These are phyloP conservation scores for Drosophila parvula DNA, from an alignment of 1,140 invertebrate species.

Conservation along the genomic window DNA sequence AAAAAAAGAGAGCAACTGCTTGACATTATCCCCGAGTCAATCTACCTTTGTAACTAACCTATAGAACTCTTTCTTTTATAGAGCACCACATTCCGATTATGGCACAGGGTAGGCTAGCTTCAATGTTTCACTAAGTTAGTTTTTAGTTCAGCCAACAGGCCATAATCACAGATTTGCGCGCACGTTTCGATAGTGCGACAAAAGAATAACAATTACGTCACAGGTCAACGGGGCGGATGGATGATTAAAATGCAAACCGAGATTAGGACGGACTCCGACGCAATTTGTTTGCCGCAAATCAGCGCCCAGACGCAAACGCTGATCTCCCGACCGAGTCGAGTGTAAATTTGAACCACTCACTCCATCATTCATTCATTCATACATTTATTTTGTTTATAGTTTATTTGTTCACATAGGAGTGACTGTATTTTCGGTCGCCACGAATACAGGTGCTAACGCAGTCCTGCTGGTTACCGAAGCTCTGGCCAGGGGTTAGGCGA, in stretches of 20 bases:
- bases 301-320: neutral
- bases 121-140: constrained; percentile 17
- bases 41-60: neutral
- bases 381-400: constrained; percentile 44
- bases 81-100: neutral
- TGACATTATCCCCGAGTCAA: too few relatives aligned
- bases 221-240: constrained; percentile 34
- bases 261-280: constrained; percentile 31
- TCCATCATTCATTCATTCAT: constrained; percentile 25
- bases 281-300: constrained; percentile 18
- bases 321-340: neutral
- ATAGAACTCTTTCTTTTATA: neutral
- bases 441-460: constrained; percentile 70
- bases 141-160: constrained; percentile 7
- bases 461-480: constrained; percentile 71
- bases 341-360: constrained; percentile 9
- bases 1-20: too few relatives aligned
- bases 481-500: constrained; percentile 66
- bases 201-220: constrained; percentile 49
- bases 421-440: constrained; percentile 54
- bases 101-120: constrained; percentile 1
- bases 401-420: constrained; percentile 57
- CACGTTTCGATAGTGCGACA: constrained; percentile 37
- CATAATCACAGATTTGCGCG: neutral
- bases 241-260: constrained; percentile 25